Base-by-base conservation (phyloP, 2,797 vertebrate species). In the Mus spretus region DNA sequence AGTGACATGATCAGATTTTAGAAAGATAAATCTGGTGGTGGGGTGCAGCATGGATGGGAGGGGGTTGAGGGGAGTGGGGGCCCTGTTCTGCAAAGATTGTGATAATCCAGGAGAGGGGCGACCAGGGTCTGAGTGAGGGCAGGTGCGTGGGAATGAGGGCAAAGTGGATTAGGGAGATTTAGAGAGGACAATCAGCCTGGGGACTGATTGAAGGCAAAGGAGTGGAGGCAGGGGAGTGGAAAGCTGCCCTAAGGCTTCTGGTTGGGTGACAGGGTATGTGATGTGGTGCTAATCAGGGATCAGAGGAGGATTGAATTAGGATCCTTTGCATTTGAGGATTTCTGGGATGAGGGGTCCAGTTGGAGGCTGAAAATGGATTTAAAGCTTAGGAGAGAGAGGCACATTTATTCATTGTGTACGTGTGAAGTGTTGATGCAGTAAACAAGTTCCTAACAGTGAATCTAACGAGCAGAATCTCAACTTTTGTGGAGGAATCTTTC, bases 1-100 rank as follows among this genome's bases (percentile, higher is more conserved):
- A 95, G 53, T 83, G 92, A 92, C 95, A 87, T 74, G 93, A 96
- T 95, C 84, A 97, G 97, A 96, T 97, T 97, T 95, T 77, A 96
- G 95, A 94, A 94, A 95, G 95, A 95, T 95, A 94, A 95, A 93
- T 95, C 96, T 95, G 96, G 70, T 86, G 93, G 92, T 91, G 70
- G 22, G 31, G 57, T n/a, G 75, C 6, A 67, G 90, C 89, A 82
- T 90, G 96, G 95, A 92, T 86, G 85, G 95, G 55, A 19, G 93
- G 40, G 65, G 82, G 75, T 70, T 53, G 67, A 24, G 91, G 90
- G 95, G 96, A 93, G 55, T 15, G 12, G 90, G 88, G 89, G 40
- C 90, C 44, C 74, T 91, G 92, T 89, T 96, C 89, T 95, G 91
- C 31, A 72, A 82, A 97, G 96, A 97, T 44, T 93, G 92, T 78